Percentiles rank a stretch among this genome's conserved stretches.
These are phyloP conservation scores for Bimastos eiseni DNA, from an alignment of 2,888 invertebrate species.

Conservation along the genomic window DNA sequence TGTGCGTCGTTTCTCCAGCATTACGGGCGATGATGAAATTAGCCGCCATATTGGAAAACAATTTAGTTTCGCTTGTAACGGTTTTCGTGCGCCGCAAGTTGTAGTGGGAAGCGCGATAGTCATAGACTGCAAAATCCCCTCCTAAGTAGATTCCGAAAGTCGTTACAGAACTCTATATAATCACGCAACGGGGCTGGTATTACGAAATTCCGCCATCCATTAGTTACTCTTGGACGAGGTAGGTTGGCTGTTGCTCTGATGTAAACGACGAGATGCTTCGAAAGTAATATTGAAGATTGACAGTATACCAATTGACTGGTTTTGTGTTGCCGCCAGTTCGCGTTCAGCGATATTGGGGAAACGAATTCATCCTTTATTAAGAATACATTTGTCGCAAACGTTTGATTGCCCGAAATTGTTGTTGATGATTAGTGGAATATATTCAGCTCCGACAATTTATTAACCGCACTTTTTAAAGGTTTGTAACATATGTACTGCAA, in stretches of 20 bases:
- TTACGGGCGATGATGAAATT: not conserved
- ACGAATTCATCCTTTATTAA: not conserved
- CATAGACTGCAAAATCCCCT: not conserved
- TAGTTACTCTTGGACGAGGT: not conserved
- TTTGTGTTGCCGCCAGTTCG: not conserved
- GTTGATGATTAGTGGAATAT: too few species aligned
- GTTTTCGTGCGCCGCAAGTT: not conserved
- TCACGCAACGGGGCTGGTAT: not conserved
- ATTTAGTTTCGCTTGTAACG: not conserved
- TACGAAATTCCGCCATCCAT: not conserved
- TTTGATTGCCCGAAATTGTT: too few species aligned
- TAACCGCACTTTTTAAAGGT: too few species aligned
- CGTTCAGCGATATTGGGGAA: not conserved
- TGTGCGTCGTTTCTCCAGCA: not conserved
- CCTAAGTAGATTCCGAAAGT: constrained; percentile 16
- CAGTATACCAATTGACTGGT: not conserved
- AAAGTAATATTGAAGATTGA: not conserved
- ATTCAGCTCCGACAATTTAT: too few species aligned
- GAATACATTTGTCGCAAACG: not conserved
- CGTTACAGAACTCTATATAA: not conserved
- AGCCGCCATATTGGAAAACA: not conserved
- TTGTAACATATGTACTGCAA: too few species aligned
- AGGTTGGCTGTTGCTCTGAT: not conserved
- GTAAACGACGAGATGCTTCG: not conserved
- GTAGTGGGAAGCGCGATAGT: not conserved